Evolutionary conservation across 2,113 vertebrate genomes (phyloP), one percentile per base, ranked within the genome.

Genomic region (Peucedramus taeniatus): DNA sequence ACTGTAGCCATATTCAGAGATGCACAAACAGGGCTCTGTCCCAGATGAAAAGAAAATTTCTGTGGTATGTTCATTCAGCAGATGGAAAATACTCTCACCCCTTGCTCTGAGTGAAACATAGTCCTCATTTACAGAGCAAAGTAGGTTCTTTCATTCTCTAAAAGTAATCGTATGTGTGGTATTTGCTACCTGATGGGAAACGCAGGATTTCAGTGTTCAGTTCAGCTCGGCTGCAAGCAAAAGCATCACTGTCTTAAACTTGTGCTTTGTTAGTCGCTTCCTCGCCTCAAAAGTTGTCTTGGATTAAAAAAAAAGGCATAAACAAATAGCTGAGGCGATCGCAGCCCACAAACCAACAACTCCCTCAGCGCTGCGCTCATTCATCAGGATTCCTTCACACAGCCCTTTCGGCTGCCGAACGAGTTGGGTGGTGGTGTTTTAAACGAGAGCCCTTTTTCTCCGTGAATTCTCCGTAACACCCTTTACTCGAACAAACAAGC

Each of bases 81-180:
- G 89, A 28, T 82, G 77, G 87, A 93, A 96, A 93, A 94, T 40
- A 91, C 81, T 97, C 89, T 91, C 95, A 96, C 92, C 75, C 92
- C 51, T 63, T 23, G 49, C 85, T 87, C 85, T 21, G 60, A 84
- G 85, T 20, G 85, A 94, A 94, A 96, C 89, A 94, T 47, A 79
- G 89, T 87, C 60, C 76, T 89, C 92, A 83, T 97, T 97, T 97
- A 94, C 69, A 60, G 93, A 82, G 87, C 70, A 95, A 94, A 97
- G 94, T 85, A 65, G 81, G 94, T 51, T 92, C 93, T 90, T 97
- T 96, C 90, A 92, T 92, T 69, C 89, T 68, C 69, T 90, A 44
- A 79, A 80, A 94, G 91, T 72, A 96, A 87, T 47, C 35, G 4
- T 66, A 89, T 12, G 49, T 50, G 49, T 57, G 86, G 77, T 26